Percentiles rank a stretch among this genome's conserved stretches.
Conservation (phyloP, 2,888 invertebrate genomes). For the Drosophila bunnanda region DNA sequence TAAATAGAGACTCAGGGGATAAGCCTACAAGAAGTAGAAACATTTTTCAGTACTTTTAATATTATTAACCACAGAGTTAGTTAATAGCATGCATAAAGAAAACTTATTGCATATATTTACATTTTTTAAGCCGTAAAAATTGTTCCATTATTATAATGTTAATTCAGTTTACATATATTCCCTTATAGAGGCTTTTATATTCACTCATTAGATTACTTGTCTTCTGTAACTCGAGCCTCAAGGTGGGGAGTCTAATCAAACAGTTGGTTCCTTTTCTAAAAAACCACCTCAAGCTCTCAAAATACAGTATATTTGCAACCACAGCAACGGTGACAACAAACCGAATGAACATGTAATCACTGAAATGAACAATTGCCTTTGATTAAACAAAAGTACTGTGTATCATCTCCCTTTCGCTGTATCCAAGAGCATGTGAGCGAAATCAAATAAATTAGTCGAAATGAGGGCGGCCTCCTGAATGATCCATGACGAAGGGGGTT, state of each 20-base stretch:
- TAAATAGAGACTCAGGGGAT: conserved; percentile 53
- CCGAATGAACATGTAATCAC: conserved; percentile 49
- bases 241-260: conserved; percentile 19
- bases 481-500: conserved; percentile 24
- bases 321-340: conserved; percentile 40
- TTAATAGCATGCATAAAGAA: neutral
- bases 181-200: neutral
- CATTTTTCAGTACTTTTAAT: neutral
- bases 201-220: neutral
- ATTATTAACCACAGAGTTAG: neutral
- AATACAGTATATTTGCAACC: conserved; percentile 25
- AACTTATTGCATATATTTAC: neutral
- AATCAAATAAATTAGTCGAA: conserved; percentile 77
- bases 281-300: conserved; percentile 30
- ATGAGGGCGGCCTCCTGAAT: conserved; percentile 74
- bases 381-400: conserved; percentile 77
- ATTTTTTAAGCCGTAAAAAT: neutral
- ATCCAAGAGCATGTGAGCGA: conserved; percentile 58
- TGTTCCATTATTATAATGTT: neutral
- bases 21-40: neutral
- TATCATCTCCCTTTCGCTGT: conserved; percentile 39
- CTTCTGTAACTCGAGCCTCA: neutral
- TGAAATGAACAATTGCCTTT: conserved; percentile 81
- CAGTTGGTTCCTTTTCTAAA: conserved; percentile 25
- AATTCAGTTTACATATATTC: neutral